Evolutionary conservation across 2,888 invertebrate genomes (phyloP).

Genomic region (Matsumyia berberina): DNA sequence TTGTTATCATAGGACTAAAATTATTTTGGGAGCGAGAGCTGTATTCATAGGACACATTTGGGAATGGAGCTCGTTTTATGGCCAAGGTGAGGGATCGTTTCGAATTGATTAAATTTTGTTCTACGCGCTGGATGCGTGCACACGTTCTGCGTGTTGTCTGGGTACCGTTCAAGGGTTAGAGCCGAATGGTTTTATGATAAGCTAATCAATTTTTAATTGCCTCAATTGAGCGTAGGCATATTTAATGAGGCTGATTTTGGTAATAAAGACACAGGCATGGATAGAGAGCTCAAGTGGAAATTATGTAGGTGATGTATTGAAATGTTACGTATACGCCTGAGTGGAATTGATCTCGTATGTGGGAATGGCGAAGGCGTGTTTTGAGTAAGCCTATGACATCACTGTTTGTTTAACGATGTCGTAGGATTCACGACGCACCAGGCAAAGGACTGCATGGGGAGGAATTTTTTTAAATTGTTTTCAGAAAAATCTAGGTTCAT

Average conservation of each 20-base stretch:
- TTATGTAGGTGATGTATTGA: not conserved
- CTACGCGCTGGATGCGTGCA: conserved; percentile 13
- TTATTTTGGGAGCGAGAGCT: conserved; percentile 1
- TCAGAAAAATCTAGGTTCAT: no score
- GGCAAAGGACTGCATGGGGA: no score
- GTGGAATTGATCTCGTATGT: not conserved
- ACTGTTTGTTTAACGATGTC: no score
- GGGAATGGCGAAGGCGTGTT: no score
- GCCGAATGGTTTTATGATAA: conserved; percentile 51
- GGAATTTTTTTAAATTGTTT: no score
- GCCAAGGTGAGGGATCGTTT: conserved; percentile 37
- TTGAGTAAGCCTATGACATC: no score
- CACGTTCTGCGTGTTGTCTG: conserved; percentile 21
- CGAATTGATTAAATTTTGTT: conserved; percentile 59
- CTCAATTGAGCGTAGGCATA: conserved; percentile 39
- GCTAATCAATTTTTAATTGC: conserved; percentile 61
- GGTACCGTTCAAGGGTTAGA: not conserved
- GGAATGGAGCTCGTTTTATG: conserved; percentile 8
- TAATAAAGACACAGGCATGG: conserved; percentile 16
- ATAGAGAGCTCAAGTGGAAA: conserved; percentile 16
- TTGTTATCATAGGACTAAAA: conserved; percentile 19
- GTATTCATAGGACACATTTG: not conserved
- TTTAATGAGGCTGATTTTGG: conserved; percentile 46
- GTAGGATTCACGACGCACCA: no score
- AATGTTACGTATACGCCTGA: conserved; percentile 57